Evolutionary conservation across 2,888 invertebrate genomes (phyloP).

Genomic region (Cacoxenus indagator): DNA sequence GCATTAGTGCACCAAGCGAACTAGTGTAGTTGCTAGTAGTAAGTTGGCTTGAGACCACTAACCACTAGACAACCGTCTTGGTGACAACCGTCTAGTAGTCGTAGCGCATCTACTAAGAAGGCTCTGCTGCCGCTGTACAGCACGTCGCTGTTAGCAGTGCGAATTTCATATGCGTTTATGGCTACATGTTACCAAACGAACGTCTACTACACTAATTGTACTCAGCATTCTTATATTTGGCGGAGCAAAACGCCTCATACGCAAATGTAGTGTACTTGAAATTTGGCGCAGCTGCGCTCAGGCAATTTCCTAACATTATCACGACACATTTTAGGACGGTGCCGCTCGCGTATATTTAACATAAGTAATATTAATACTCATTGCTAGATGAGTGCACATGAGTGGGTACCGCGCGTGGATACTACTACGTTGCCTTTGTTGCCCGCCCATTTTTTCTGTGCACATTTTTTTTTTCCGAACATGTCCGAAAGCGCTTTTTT

Average conservation of each 20-base stretch:
- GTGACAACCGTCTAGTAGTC: too few relatives aligned
- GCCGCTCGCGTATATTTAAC: constrained; percentile 52
- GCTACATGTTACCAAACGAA: too few relatives aligned
- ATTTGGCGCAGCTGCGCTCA: not conserved
- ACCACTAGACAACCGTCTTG: too few relatives aligned
- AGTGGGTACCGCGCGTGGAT: not conserved
- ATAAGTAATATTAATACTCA: constrained; percentile 63
- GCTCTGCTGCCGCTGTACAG: too few relatives aligned
- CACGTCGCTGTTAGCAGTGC: too few relatives aligned
- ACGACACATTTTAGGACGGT: constrained; percentile 30
- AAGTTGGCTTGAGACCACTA: too few relatives aligned
- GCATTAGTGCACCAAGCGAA: too few relatives aligned
- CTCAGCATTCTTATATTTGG: too few relatives aligned
- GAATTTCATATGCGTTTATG: too few relatives aligned
- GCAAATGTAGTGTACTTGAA: not conserved
- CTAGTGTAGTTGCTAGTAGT: too few relatives aligned
- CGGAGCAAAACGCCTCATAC: not conserved
- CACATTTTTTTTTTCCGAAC: not conserved
- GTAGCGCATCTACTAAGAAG: too few relatives aligned
- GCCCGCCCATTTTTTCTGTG: not conserved
- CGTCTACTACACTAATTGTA: too few relatives aligned
- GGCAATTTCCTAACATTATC: constrained; percentile 12
- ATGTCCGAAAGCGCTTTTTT: constrained; percentile 11
- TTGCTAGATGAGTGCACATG: constrained; percentile 18
- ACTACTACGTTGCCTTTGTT: not conserved